Base-by-base conservation (phyloP, 2,888 invertebrate genomes). In the Eledone cirrhosa region DNA sequence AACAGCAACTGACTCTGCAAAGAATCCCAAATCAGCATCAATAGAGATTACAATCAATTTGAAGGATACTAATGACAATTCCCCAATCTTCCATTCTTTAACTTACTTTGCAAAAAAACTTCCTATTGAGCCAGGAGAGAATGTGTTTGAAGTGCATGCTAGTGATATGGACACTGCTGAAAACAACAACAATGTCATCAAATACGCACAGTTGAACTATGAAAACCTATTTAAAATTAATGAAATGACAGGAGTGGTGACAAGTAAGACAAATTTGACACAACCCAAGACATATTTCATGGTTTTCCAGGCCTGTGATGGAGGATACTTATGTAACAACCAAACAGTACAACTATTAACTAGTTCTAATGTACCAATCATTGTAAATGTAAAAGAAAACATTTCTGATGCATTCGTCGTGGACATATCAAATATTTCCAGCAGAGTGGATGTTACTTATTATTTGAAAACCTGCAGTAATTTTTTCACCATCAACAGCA, bases 41-140 rank as follows among this genome's bases (percentile, higher is more conserved):
- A 8, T 3, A 0, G 41, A 0, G 3, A 3, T 72, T n/a, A n/a
- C n/a, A 3, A 22, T 72, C 5, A 19, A n/a, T 72, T 3, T 72
- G 41, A 7, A 33, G 8, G 72, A 72, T n/a, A 33, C 31, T 11
- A 72, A 72, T 33, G 72, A 72, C 33, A 72, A 72, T 33, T 72
- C 19, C 2, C 72, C 72, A 72, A n/a, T n/a, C 11, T 72, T 72
- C n/a, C 22, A 33, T 31, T 41, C n/a, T n/a, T 1, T 41, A 16
- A 41, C n/a, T 22, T 72, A 41, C 31, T 22, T 72, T 24, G 31
- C 72, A n/a, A 14, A 4, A 19, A 31, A n/a, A 19, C 41, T 72
- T 11, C 41, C 33, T 13, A 33, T 72, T 72, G 8, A 11, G 22
- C 13, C 31, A n/a, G 13, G 31, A 5, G 7, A 3, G 24, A 1